These are phyloP conservation scores for Macrosteles quadrilineatus DNA, from an alignment of 1,140 invertebrate species.

Conservation along the genomic window DNA sequence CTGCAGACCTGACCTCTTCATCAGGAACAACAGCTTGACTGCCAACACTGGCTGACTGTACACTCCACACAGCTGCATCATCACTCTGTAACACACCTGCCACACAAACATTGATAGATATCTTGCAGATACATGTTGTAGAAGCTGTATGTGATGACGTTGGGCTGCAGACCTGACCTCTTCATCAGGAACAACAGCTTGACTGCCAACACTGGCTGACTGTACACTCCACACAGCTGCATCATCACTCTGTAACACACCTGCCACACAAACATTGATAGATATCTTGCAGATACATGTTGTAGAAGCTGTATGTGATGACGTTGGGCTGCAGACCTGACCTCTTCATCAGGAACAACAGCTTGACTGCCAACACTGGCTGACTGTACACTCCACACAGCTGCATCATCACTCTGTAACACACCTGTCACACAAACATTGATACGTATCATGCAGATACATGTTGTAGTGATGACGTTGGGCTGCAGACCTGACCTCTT, in stretches of 20 bases:
- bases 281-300: too few relatives aligned
- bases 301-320: conserved; percentile 40
- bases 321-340: conserved; percentile 94
- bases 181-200: conserved; percentile 96
- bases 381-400: conserved; percentile 93
- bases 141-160: conserved; percentile 62
- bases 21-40: conserved; percentile 91
- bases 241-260: conserved; percentile 98
- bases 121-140: too few relatives aligned
- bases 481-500: conserved; percentile 91
- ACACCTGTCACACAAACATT: conserved; percentile 72
- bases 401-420: conserved; percentile 98
- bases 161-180: conserved; percentile 89
- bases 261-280: conserved; percentile 58
- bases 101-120: too few relatives aligned
- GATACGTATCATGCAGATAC: too few relatives aligned
- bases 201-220: conserved; percentile 91
- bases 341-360: conserved; percentile 95
- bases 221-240: conserved; percentile 95
- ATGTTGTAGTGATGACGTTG: conserved; percentile 71
- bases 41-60: conserved; percentile 93
- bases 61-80: conserved; percentile 98
- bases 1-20: conserved; percentile 92
- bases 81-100: conserved; percentile 93
- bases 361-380: conserved; percentile 92